Evolutionary conservation across 2,797 vertebrate genomes (phyloP).

Genomic region (Kryptopterus vitreolus): DNA sequence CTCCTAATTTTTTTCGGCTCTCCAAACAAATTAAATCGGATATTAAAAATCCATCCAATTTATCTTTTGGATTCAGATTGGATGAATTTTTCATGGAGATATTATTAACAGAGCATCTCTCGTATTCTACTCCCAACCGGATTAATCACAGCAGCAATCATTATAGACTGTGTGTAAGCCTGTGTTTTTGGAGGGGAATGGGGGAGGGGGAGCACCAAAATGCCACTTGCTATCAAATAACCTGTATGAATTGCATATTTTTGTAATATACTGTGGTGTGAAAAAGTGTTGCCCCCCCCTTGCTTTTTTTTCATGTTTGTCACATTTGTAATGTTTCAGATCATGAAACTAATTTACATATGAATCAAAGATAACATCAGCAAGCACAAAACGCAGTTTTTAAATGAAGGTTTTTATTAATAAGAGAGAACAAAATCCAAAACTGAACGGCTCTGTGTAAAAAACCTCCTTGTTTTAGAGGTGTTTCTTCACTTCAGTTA

Average conservation of each 20-base stretch:
- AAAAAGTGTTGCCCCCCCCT: too few species aligned
- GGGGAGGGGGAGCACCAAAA: neutral
- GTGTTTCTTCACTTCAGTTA: too few species aligned
- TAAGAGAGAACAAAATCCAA: too few species aligned
- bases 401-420: too few species aligned
- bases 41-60: constrained; percentile 23
- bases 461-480: too few species aligned
- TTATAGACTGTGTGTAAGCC: neutral
- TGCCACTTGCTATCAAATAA: neutral
- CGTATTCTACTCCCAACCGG: neutral
- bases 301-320: too few species aligned
- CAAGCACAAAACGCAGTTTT: too few species aligned
- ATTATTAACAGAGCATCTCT: neutral
- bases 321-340: too few species aligned
- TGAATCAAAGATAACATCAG: too few species aligned
- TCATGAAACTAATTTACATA: too few species aligned
- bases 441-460: too few species aligned
- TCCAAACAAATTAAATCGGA: constrained; percentile 5
- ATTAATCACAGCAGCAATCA: neutral
- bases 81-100: constrained; percentile 3
- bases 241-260: neutral
- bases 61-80: constrained; percentile 7
- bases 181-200: too few species aligned
- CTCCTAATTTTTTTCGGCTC: neutral
- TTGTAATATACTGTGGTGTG: neutral